Conservation (phyloP, 1,140 invertebrate species). For the Papilio machaon region DNA sequence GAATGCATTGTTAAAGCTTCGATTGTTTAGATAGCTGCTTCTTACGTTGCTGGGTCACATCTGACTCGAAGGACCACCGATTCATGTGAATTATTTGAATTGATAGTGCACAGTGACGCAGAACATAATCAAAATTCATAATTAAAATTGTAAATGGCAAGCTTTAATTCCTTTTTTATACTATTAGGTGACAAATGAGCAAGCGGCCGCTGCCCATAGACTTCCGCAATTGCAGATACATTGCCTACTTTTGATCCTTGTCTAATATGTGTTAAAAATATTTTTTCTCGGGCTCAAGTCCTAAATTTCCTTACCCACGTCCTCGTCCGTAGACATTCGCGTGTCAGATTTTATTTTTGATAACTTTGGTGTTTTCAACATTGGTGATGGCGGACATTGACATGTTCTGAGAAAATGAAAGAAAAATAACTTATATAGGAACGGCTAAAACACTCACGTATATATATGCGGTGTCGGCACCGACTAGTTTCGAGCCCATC, state of each 20-base stretch:
- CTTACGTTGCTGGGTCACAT: background rate
- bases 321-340: background rate
- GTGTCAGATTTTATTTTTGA: background rate
- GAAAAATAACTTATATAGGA: background rate
- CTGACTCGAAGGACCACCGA: too few relatives aligned
- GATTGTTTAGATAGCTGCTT: background rate
- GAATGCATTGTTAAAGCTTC: background rate
- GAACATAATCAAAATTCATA: too few relatives aligned
- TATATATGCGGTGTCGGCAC: too few relatives aligned
- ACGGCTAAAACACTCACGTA: too few relatives aligned
- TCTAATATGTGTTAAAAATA: too few relatives aligned
- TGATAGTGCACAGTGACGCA: background rate
- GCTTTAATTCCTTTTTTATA: too few relatives aligned
- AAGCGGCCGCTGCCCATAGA: too few relatives aligned
- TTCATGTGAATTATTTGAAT: background rate
- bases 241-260: too few relatives aligned
- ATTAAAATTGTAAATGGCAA: too few relatives aligned
- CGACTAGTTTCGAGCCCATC: too few relatives aligned
- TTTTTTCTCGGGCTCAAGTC: background rate
- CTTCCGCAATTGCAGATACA: too few relatives aligned
- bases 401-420: background rate
- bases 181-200: too few relatives aligned
- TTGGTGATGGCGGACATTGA: constrained; percentile 22
- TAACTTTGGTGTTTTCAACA: background rate
- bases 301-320: background rate